Evolutionary conservation across 1,140 invertebrate species (phyloP), one percentile per base, ranked within the genome.

Genomic region (Hylaeus volcanicus): DNA sequence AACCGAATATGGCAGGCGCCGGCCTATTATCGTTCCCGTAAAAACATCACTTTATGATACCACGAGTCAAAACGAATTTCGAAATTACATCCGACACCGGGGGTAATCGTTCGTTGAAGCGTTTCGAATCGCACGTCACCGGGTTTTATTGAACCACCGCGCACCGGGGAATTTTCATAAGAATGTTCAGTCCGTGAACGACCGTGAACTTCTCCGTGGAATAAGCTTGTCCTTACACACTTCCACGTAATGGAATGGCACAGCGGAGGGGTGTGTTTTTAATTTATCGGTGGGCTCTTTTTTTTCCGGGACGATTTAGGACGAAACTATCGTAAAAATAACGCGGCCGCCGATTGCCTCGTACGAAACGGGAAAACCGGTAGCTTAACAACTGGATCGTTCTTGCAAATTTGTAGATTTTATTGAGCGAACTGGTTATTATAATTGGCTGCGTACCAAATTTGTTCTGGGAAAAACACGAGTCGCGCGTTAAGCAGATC

Each of bases 81-180:
- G 55, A 69, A 75, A 70, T 75, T 77, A 69, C 60, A 70, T 53
- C 64, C n/a, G 65, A 48, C 65, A 51, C 65, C 37, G 77, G 56
- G 4, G 14, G n/a, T 53, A 39, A 48, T 51, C 48, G 60, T 56
- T 51, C 56, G 56, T 15, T 11, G n/a, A 37, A 41, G 56, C n/a
- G 56, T 69, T 69, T 80, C 77, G 41, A 64, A 70, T 79, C 51
- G 64, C 53, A 15, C 63, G 11, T 68, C 65, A 77, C 37, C n/a
- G 75, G 4, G 39, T 71, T 71, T 81, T 55, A 61, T 70, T n/a
- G 65, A 53, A 68, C 63, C 51, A 14, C 51, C 64, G 48, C 61
- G 64, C 61, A 85, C 26, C 26, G 26, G 26, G 26, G 26, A 26
- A 26, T 90, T 89, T 89, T 90, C 84, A 87, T 88, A 85, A 84